Conservation (phyloP, 2,113 vertebrate species). For the Aspidoscelis tigris region DNA sequence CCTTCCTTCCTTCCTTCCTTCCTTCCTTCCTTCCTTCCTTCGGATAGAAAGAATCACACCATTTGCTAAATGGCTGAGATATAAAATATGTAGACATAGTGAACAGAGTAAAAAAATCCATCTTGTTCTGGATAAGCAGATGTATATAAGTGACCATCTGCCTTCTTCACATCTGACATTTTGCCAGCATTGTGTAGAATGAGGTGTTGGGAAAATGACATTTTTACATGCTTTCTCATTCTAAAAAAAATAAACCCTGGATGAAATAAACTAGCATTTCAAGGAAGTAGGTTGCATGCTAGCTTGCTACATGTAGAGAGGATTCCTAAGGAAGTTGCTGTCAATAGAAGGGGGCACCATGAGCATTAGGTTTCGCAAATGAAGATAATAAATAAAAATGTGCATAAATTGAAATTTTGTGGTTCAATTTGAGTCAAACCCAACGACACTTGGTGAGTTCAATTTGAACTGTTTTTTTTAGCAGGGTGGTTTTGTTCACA, state of each 20-base stretch:
- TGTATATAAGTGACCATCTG: neutral
- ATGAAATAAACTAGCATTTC: neutral
- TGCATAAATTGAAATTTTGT: no score
- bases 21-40: neutral
- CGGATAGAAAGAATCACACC: neutral
- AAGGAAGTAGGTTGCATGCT: neutral
- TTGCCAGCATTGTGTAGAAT: neutral
- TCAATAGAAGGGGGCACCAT: slow-evolving; percentile 7
- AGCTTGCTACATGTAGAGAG: neutral
- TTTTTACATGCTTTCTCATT: neutral
- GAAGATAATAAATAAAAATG: neutral
- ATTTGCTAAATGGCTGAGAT: slow-evolving; percentile 1
- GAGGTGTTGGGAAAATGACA: neutral
- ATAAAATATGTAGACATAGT: neutral
- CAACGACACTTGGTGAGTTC: no score
- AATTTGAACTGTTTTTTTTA: no score
- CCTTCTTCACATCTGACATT: no score
- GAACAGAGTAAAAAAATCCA: neutral
- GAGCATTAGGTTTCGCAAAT: slow-evolving; percentile 18
- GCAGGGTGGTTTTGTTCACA: no score
- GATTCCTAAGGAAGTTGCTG: neutral
- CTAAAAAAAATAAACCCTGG: neutral
- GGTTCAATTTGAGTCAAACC: no score
- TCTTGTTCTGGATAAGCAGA: neutral
- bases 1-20: no score